phyloP scores from a whole-genome alignment of 2,888 invertebrate species.

The Epistrophe grossulariae region DNA sequence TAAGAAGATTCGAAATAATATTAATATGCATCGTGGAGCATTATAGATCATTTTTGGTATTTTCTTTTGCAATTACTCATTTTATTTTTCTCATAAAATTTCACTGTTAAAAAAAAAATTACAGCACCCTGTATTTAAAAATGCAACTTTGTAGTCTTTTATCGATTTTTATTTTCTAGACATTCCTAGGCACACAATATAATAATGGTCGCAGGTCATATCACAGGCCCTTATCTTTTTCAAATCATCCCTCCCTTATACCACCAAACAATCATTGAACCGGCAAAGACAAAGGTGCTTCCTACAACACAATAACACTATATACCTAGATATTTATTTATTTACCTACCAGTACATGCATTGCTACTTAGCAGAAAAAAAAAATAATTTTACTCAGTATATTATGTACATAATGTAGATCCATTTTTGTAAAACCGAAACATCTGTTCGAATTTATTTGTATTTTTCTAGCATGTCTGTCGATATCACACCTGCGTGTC shows the following conservation, averaged over 20 bases:
- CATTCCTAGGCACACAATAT: not conserved
- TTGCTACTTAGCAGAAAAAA: not conserved
- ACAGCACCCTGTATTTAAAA: not conserved
- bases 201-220: not conserved
- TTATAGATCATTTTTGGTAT: too few relatives aligned
- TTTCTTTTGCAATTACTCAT: too few relatives aligned
- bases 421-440: not conserved
- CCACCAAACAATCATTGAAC: not conserved
- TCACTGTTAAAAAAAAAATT: not conserved
- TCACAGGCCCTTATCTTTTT: not conserved
- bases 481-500: conserved; percentile 12
- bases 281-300: conserved; percentile 6
- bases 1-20: too few relatives aligned
- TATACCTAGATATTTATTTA: too few relatives aligned
- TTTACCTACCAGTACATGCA: not conserved
- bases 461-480: not conserved
- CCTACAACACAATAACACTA: not conserved
- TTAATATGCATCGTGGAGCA: too few relatives aligned
- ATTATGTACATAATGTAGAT: not conserved
- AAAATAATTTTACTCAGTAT: not conserved
- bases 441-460: conserved; percentile 9
- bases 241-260: not conserved
- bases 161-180: not conserved
- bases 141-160: not conserved
- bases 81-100: too few relatives aligned